Base-by-base conservation (phyloP, 2,113 vertebrate genomes). In the Sciurus niger region DNA sequence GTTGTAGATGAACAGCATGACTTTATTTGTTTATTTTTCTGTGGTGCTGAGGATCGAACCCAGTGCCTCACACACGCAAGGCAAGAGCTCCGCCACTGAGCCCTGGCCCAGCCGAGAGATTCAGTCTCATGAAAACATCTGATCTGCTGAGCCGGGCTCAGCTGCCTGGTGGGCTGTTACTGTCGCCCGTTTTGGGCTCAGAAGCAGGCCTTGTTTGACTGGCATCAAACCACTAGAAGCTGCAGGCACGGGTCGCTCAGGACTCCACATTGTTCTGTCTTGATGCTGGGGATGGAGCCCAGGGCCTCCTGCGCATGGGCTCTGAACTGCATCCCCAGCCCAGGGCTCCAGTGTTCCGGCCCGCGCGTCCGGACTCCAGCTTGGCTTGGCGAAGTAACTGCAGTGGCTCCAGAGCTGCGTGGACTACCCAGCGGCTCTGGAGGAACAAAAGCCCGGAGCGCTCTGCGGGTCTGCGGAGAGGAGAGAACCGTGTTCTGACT, bases 391-490 rank as follows among this genome's bases (percentile, higher is more conserved):
- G 10, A 16, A 30, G 84, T 34, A 1, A 8, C 53, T 8, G 53
- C 25, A 20, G 55, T 2, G 2, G 11, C 34, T 25, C 32, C 8
- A 18, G 72, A 48, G 8, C 32, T 1, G 37, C 32, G 22, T 1
- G 6, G 24, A 22, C 0, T 6, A 30, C 20, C 32, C 22, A 8
- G 18, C 30, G 0, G 32, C 65, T n/a, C 11, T 1, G 3, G 12
- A 51, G 30, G 58, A 53, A 43, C 85, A 13, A 10, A 55, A 46
- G 70, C 68, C 58, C 1, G 2, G 25, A 0, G 48, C 55, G 14
- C 74, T 2, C 0, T 1, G 84, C 51, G 2, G 74, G 28, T 18
- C 74, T 8, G 55, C 2, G 22, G 6, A 8, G 37, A 17, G 22
- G 6, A 8, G 37, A 17, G 73, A 58, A 11, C 89, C 4, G 46